Evolutionary conservation across 2,888 invertebrate genomes (phyloP).

Genomic region (Netelia fuscicornis): DNA sequence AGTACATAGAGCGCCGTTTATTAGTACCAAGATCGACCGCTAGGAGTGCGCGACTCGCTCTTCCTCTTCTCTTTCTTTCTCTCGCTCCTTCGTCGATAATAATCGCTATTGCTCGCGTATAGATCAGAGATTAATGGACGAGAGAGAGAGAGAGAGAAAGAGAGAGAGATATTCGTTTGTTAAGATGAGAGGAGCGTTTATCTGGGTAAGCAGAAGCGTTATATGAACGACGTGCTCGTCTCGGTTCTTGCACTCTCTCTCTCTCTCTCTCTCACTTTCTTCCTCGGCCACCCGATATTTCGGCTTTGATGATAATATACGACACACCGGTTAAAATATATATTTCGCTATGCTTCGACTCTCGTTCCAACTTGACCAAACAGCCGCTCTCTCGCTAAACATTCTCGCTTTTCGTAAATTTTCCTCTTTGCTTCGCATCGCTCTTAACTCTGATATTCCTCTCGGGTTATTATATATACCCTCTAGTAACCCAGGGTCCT

Average conservation of each 20-base stretch:
- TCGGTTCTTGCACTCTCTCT: slow-evolving; percentile 24
- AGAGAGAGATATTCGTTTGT: background rate
- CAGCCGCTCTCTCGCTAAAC: background rate
- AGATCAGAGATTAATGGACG: slow-evolving; percentile 51
- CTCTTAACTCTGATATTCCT: slow-evolving; percentile 1
- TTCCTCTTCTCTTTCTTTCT: slow-evolving; percentile 4
- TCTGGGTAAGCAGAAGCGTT: slow-evolving; percentile 25
- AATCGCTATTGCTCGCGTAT: slow-evolving; percentile 41
- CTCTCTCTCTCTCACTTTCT: slow-evolving; percentile 18
- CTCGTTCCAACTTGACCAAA: slow-evolving; percentile 1
- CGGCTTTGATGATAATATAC: slow-evolving; percentile 73
- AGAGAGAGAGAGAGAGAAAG: slow-evolving; percentile 24
- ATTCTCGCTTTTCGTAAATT: slow-evolving; percentile 36
- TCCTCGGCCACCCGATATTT: slow-evolving; percentile 63
- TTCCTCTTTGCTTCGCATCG: slow-evolving; percentile 32
- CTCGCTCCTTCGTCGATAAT: slow-evolving; percentile 23
- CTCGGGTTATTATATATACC: slow-evolving; percentile 51
- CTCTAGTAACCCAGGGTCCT: slow-evolving; percentile 57
- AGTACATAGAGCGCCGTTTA: slow-evolving; percentile 9
- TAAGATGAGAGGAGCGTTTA: slow-evolving; percentile 39
- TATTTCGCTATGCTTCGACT: slow-evolving; percentile 54
- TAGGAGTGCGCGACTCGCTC: slow-evolving; percentile 11
- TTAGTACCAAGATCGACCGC: slow-evolving; percentile 5
- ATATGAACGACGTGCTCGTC: slow-evolving; percentile 4
- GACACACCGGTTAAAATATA: slow-evolving; percentile 68